Percentiles rank a stretch among this genome's conserved stretches.
These are phyloP conservation scores for Sesamia inferens DNA, from an alignment of 2,888 invertebrate species.

Conservation along the genomic window DNA sequence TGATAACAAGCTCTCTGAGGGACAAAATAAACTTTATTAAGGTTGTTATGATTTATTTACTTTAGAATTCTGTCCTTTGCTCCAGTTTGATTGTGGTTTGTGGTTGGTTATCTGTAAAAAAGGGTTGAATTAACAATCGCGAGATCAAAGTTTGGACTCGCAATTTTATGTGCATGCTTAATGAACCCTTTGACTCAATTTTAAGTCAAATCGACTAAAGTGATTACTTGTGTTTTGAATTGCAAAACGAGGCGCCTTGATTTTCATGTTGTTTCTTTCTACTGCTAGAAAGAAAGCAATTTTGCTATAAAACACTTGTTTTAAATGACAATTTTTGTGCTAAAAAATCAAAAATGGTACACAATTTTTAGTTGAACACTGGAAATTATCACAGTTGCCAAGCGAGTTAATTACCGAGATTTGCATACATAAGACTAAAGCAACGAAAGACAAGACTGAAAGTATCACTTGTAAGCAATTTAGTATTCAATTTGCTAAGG, in stretches of 20 bases:
- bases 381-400: slow-evolving; percentile 14
- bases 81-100: slow-evolving; percentile 62
- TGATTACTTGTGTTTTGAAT: slow-evolving; percentile 2
- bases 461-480: slow-evolving; percentile 39
- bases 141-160: slow-evolving; percentile 32
- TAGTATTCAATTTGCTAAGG: slow-evolving; percentile 53
- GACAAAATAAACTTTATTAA: slow-evolving; percentile 74
- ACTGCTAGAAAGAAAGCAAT: too few species aligned
- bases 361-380: background rate
- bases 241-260: background rate
- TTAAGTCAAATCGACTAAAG: background rate
- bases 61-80: slow-evolving; percentile 71
- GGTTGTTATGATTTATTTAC: slow-evolving; percentile 74
- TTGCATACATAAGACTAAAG: slow-evolving; percentile 42
- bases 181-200: slow-evolving; percentile 23
- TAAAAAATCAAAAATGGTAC: background rate
- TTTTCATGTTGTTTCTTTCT: background rate
- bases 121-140: slow-evolving; percentile 26
- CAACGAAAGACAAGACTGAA: slow-evolving; percentile 7
- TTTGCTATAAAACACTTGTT: background rate
- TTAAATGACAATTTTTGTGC: background rate
- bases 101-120: slow-evolving; percentile 47
- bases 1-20: slow-evolving; percentile 82
- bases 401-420: slow-evolving; percentile 34
- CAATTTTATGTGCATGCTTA: slow-evolving; percentile 40